These are phyloP conservation scores for Porites divaricata DNA, from an alignment of 92 coral and sea anemone species.

Conservation along the genomic window DNA sequence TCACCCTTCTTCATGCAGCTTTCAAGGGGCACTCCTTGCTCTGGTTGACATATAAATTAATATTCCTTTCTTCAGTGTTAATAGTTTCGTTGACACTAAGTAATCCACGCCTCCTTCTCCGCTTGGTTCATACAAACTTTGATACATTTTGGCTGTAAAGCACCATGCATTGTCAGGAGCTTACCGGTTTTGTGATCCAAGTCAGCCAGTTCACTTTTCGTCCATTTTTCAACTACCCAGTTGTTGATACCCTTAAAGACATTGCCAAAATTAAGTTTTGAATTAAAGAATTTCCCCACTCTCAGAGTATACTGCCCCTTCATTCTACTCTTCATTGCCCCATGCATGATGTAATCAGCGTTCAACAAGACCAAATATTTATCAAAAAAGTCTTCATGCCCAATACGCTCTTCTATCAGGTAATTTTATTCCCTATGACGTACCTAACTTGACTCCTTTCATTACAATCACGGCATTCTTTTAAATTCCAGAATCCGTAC, in stretches of 20 bases:
- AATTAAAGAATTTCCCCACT: constrained; percentile 22
- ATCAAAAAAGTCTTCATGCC: constrained; percentile 26
- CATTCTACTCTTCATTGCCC: constrained; percentile 21
- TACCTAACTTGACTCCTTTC: constrained; percentile 47
- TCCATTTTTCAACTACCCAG: constrained; percentile 26
- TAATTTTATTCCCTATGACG: constrained; percentile 40
- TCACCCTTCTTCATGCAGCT: no score
- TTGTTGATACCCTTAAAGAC: constrained; percentile 15
- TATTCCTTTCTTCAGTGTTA: no score
- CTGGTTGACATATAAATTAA: constrained; percentile 6
- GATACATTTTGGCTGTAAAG: no score
- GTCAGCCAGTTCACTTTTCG: no score
- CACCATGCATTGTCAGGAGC: no score
- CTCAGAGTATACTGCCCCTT: constrained; percentile 35
- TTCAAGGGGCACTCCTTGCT: constrained; percentile 15
- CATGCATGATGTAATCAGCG: constrained; percentile 27
- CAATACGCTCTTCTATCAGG: constrained; percentile 30
- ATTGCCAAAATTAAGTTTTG: constrained; percentile 33
- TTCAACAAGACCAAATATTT: constrained; percentile 44
- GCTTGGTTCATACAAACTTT: no score
- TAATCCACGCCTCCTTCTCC: no score
- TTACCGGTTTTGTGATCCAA: no score
- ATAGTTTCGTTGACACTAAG: no score
- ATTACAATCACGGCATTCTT: constrained; percentile 53
- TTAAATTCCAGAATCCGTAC: constrained; percentile 60